Evolutionary conservation across 2,888 invertebrate genomes (phyloP).

Genomic region (Acrobasis suavella): DNA sequence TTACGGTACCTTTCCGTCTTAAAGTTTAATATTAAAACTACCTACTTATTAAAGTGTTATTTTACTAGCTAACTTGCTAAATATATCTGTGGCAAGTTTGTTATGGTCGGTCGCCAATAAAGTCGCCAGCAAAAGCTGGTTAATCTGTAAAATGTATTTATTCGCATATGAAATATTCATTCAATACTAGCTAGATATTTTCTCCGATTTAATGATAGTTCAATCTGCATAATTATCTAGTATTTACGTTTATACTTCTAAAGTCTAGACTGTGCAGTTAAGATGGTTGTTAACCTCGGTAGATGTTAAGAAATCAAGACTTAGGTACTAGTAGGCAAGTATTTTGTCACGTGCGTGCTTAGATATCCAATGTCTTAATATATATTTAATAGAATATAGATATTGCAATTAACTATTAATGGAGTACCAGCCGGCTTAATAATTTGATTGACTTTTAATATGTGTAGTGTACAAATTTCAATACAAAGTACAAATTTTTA

Average conservation of each 20-base stretch:
- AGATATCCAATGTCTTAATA: slow-evolving; percentile 10
- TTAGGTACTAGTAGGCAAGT: neutral
- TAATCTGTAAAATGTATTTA: neutral
- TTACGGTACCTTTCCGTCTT: too few species aligned
- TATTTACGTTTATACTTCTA: slow-evolving; percentile 23
- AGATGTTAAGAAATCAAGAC: slow-evolving; percentile 6
- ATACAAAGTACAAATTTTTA: too few species aligned
- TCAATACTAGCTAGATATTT: neutral
- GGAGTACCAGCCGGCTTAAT: neutral
- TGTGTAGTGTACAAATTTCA: slow-evolving; percentile 5
- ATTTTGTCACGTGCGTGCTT: slow-evolving; percentile 9
- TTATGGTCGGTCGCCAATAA: neutral
- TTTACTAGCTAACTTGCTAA: neutral
- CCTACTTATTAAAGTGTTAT: too few species aligned
- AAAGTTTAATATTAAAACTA: too few species aligned
- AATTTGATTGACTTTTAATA: slow-evolving; percentile 6
- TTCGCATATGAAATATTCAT: slow-evolving; percentile 2
- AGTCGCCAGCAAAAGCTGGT: slow-evolving; percentile 1
- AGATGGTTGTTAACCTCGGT: slow-evolving; percentile 12
- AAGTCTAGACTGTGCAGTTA: slow-evolving; percentile 14
- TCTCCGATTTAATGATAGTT: neutral
- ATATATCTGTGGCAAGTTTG: neutral
- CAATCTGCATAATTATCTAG: slow-evolving; percentile 26
- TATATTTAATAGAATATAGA: slow-evolving; percentile 5
- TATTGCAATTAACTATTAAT: neutral